Evolutionary conservation across 2,797 vertebrate species (phyloP).

Genomic region (Allenopithecus nigroviridis): DNA sequence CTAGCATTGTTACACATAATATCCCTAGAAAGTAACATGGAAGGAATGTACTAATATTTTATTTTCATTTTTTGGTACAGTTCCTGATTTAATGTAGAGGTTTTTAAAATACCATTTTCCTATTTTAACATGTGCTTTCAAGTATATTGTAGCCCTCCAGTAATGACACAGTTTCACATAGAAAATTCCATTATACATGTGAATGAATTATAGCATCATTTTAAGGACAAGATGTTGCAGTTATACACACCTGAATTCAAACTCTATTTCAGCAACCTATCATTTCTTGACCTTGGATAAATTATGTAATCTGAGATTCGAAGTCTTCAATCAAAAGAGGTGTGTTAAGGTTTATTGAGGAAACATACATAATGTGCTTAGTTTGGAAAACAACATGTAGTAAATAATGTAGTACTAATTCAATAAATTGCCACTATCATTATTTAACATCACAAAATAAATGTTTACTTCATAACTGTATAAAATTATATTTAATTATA

Average conservation of each 20-base stretch:
- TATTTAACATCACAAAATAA: not conserved
- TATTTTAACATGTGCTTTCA: not conserved
- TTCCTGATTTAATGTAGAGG: conserved; percentile 30
- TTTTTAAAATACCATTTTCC: conserved; percentile 43
- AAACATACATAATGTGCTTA: not conserved
- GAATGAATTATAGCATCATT: not conserved
- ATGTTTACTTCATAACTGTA: not conserved
- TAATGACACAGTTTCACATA: conserved; percentile 36
- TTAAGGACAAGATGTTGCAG: not conserved
- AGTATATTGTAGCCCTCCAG: conserved; percentile 10
- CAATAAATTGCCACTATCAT: not conserved
- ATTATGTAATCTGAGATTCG: not conserved
- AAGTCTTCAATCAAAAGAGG: not conserved
- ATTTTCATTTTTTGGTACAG: conserved; percentile 53
- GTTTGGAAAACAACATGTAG: not conserved
- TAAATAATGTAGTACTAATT: not conserved
- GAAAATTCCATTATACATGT: not conserved
- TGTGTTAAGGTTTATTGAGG: not conserved
- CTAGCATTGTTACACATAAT: conserved; percentile 63
- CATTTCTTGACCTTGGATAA: not conserved
- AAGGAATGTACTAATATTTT: conserved; percentile 66
- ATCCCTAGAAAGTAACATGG: conserved; percentile 42
- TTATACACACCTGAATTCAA: not conserved
- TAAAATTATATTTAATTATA: not conserved
- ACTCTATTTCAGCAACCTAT: not conserved